Conservation (phyloP, 2,888 invertebrate species). For the Tinea semifulvella region DNA sequence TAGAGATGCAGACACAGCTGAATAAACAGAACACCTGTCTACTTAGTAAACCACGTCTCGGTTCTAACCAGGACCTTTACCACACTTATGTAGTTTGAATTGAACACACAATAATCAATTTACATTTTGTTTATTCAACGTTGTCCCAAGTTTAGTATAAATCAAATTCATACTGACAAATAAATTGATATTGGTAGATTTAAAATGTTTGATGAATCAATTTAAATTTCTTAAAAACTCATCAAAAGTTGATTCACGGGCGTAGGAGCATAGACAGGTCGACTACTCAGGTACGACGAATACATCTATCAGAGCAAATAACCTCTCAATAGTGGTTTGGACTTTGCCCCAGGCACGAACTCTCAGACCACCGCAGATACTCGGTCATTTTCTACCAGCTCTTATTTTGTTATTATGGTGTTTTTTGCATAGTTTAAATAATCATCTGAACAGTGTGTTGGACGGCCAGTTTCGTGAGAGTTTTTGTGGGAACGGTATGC, state of each 20-base stretch:
- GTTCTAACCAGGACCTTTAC: slow-evolving; percentile 1
- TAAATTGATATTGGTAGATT: neutral
- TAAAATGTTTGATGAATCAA: slow-evolving; percentile 10
- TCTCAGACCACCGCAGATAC: slow-evolving; percentile 13
- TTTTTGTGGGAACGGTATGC: slow-evolving; percentile 13
- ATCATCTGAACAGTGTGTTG: slow-evolving; percentile 12
- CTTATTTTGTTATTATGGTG: slow-evolving; percentile 12
- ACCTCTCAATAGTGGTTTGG: slow-evolving; percentile 13
- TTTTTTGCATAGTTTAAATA: slow-evolving; percentile 14
- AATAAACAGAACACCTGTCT: slow-evolving; percentile 7
- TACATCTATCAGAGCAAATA: slow-evolving; percentile 13
- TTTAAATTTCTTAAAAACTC: slow-evolving; percentile 3
- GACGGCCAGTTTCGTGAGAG: slow-evolving; percentile 14
- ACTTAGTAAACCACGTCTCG: neutral
- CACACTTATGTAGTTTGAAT: neutral
- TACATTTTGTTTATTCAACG: neutral
- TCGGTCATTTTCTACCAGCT: slow-evolving; percentile 14
- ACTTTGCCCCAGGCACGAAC: slow-evolving; percentile 9
- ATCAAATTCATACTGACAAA: slow-evolving; percentile 1
- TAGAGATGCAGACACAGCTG: slow-evolving; percentile 11
- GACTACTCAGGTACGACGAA: slow-evolving; percentile 11
- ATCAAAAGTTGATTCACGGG: neutral
- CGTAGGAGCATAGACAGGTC: slow-evolving; percentile 8
- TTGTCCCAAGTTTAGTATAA: neutral
- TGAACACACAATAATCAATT: neutral